A percentile compares a stretch with the other conserved stretches of the same genome.
These are phyloP conservation scores for Hirundichthys speculiger DNA, from an alignment of 2,113 vertebrate genomes.

Conservation along the genomic window DNA sequence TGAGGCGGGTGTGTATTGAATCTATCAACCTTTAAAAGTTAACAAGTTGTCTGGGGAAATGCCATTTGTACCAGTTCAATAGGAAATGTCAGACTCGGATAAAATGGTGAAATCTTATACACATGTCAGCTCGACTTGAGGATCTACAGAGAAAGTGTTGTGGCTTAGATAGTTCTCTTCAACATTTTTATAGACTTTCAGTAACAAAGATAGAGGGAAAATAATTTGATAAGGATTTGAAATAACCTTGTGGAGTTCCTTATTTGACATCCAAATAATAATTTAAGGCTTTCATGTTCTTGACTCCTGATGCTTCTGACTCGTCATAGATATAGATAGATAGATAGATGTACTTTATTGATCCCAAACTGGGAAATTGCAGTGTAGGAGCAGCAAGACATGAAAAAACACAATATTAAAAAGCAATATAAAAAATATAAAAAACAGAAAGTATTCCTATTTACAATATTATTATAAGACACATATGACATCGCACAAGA, in stretches of 20 bases:
- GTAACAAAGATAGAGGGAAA: slow-evolving; percentile 19
- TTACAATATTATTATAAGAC: too few species aligned
- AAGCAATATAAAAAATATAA: too few species aligned
- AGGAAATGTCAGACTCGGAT: slow-evolving; percentile 84
- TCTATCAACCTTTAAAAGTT: slow-evolving; percentile 89
- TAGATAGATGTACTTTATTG: too few species aligned
- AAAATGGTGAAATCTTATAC: slow-evolving; percentile 74
- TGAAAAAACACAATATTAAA: too few species aligned
- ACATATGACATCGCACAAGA: too few species aligned
- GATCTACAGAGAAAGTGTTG: slow-evolving; percentile 55
- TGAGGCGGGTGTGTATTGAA: slow-evolving; percentile 72
- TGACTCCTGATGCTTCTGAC: slow-evolving; percentile 9
- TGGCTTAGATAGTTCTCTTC: slow-evolving; percentile 39
- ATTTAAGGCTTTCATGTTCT: slow-evolving; percentile 30
- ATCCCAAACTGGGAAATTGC: too few species aligned
- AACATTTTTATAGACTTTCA: slow-evolving; percentile 30
- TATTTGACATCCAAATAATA: slow-evolving; percentile 29
- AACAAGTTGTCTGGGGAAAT: slow-evolving; percentile 87
- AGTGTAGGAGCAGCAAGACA: too few species aligned
- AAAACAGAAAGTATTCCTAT: too few species aligned
- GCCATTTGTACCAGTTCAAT: slow-evolving; percentile 84
- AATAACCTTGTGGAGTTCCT: slow-evolving; percentile 31
- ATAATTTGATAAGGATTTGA: slow-evolving; percentile 27
- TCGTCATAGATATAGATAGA: too few species aligned
- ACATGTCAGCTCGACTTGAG: slow-evolving; percentile 66